Base-by-base conservation (phyloP, 2,797 vertebrate genomes). In the Loris lydekkerianus region DNA sequence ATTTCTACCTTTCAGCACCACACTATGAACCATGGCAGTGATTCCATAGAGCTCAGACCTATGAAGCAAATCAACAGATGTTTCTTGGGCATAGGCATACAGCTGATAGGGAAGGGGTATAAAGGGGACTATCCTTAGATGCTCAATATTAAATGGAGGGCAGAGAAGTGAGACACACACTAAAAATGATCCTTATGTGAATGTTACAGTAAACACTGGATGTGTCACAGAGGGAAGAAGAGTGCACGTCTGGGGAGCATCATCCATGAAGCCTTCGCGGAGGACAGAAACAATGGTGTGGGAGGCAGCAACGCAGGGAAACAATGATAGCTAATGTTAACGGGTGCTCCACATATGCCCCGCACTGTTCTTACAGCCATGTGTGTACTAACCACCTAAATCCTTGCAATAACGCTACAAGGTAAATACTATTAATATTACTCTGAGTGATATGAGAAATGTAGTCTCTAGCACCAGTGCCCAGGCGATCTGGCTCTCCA, bases 401-500 rank as follows among this genome's bases (percentile, higher is more conserved):
- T 43, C 8, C 81, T 91, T 86, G 60, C 23, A 60, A 20, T 43
- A 77, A 56, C 10, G 17, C 40, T 25, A 10, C 25, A 31, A 83
- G 25, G 2, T 49, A 43, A 23, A 14, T 25, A 7, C 2, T 76
- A 10, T 70, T 25, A 7, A 1, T 76, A 10, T 70, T 40, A 40
- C 61, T 31, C 61, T 46, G 63, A 34, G 34, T 34, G 34, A 34
- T 34, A 5, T 56, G 75, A 96, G 56, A 93, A 91, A 77, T 17
- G 10, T 27, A 37, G 56, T 14, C 3, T 13, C 4, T 1, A 25
- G 10, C 23, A 3, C 23, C 1, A 31, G 34, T 40, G n/a, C 75
- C 4, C 27, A n/a, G 10, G n/a, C 23, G 15, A 0, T 0, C 25
- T 15, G 14, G 46, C 8, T 65, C 20, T 31, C 29, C 37, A 40